Conservation (phyloP, 2,888 invertebrate genomes). For the Nesidiocoris tenuis region DNA sequence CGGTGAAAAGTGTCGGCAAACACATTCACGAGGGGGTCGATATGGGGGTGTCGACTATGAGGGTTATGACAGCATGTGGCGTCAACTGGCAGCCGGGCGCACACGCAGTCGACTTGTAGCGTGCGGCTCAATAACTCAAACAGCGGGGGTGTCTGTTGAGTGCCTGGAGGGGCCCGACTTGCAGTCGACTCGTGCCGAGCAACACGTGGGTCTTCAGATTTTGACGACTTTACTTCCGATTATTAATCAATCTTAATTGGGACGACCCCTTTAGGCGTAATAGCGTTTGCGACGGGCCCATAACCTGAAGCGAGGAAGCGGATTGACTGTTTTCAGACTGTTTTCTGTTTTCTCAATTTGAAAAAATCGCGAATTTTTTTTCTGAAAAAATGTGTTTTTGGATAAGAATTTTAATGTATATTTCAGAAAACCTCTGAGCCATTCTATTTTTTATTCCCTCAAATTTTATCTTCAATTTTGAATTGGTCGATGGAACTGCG, state of each 20-base stretch:
- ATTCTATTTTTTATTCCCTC: too few relatives aligned
- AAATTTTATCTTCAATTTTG: too few relatives aligned
- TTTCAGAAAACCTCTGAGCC: too few relatives aligned
- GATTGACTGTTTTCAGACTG: too few relatives aligned
- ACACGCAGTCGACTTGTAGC: neutral
- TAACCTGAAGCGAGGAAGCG: too few relatives aligned
- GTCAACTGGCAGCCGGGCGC: neutral
- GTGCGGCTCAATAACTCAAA: neutral
- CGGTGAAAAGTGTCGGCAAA: neutral
- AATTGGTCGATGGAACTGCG: too few relatives aligned
- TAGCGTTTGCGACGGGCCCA: too few relatives aligned
- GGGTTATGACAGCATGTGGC: neutral
- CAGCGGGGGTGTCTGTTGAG: neutral
- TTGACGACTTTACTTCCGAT: neutral
- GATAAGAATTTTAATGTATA: too few relatives aligned
- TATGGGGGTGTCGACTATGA: neutral
- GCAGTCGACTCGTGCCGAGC: neutral
- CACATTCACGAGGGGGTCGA: neutral
- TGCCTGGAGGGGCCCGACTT: neutral
- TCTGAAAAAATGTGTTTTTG: too few relatives aligned
- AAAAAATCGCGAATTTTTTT: too few relatives aligned
- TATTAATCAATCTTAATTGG: neutral
- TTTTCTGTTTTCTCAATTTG: too few relatives aligned
- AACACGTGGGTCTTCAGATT: neutral
- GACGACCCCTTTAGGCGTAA: neutral